A percentile compares a stretch with the other conserved stretches of the same genome.
Evolutionary conservation across 2,888 invertebrate species (phyloP).

Genomic region (Apotomis betuletana): DNA sequence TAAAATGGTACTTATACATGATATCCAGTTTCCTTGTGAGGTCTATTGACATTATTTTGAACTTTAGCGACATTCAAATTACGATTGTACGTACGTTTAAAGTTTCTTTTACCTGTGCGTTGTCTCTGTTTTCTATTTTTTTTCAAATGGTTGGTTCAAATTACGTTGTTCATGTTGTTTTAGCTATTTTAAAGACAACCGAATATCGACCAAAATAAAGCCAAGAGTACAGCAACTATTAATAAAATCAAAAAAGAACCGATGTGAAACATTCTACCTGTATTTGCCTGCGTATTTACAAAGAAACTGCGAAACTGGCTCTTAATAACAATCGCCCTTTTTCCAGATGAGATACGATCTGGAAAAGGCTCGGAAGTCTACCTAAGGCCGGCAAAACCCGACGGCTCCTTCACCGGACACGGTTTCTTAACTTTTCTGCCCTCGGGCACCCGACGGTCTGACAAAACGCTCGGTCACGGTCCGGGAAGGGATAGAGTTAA

Average conservation of each 20-base stretch:
- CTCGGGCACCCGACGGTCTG: not conserved
- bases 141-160: too few species aligned
- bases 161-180: too few species aligned
- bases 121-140: too few species aligned
- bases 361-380: constrained; percentile 32
- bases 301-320: constrained; percentile 25
- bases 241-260: constrained; percentile 13
- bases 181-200: too few species aligned
- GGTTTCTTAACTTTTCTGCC: not conserved
- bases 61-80: too few species aligned
- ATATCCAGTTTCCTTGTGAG: too few species aligned
- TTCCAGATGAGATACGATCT: constrained; percentile 37
- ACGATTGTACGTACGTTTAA: too few species aligned
- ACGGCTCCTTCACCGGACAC: not conserved
- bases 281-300: constrained; percentile 20
- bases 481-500: constrained; percentile 19
- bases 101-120: too few species aligned
- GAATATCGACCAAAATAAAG: not conserved
- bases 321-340: constrained; percentile 35
- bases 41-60: too few species aligned
- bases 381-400: not conserved
- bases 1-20: too few species aligned
- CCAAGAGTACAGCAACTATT: not conserved
- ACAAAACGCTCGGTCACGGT: constrained; percentile 8
- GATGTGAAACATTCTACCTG: constrained; percentile 11